Conservation (phyloP, 2,113 vertebrate species). For the Hystrix cristata region DNA sequence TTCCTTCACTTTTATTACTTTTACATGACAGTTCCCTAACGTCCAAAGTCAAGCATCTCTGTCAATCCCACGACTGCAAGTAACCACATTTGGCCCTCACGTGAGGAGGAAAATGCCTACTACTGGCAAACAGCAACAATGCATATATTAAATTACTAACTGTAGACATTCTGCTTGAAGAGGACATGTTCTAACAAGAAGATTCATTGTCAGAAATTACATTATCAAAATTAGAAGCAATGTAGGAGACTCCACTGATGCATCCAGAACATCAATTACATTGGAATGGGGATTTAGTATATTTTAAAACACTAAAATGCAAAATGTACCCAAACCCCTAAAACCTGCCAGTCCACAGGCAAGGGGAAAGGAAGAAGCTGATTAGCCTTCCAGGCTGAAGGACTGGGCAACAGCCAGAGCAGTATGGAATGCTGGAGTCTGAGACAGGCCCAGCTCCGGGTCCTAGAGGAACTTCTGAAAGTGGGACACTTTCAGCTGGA, state of each 20-base stretch:
- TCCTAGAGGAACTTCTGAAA: not conserved
- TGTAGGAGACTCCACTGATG: not conserved
- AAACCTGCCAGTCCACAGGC: not conserved
- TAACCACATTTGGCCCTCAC: constrained; percentile 18
- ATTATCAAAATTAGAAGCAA: not conserved
- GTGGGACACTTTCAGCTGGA: not conserved
- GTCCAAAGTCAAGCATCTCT: constrained; percentile 46
- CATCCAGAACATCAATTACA: not conserved
- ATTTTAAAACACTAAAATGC: not conserved
- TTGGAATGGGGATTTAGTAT: not conserved
- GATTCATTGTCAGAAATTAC: constrained; percentile 12
- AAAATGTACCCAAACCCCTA: not conserved
- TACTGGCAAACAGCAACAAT: not conserved
- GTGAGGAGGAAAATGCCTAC: not conserved
- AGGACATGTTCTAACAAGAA: constrained; percentile 16
- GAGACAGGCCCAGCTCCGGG: not conserved
- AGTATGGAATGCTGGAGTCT: not conserved
- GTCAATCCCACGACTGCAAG: constrained; percentile 1
- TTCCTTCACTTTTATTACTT: constrained; percentile 50
- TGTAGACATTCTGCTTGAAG: not conserved
- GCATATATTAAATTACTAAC: not conserved
- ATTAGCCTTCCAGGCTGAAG: not conserved
- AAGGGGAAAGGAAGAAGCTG: not conserved
- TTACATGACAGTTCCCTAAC: not conserved
- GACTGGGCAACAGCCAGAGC: fast-evolving